Base-by-base conservation (phyloP, 2,888 invertebrate species). In the Nephrotoma appendiculata region DNA sequence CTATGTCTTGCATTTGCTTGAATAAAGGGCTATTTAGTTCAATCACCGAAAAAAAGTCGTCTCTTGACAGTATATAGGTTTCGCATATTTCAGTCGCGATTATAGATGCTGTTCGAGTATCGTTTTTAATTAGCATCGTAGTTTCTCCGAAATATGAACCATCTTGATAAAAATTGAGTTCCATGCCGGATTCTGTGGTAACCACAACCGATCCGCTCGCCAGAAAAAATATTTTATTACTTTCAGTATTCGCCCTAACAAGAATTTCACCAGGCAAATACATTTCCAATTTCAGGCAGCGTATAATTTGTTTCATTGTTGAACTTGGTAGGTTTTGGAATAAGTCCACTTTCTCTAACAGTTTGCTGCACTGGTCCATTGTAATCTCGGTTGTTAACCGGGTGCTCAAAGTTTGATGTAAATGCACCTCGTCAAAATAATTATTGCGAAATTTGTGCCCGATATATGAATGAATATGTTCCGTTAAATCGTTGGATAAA, bases 221-320 rank as follows among this genome's bases (percentile, higher is more conserved):
- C 87, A 94, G 93, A 88, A 94, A 94, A 88, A 93, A 94, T 94
- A 94, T 94, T 86, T 92, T 92, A 87, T 93, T 91, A 0, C 93
- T 93, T 0, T 90, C 89, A 6, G 93, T 92, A 88, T 92, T 92
- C 0, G 92, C 92, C 87, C 92, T 90, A 0, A 93, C 91, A 57
- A 94, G 93, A 2, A 93, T 91, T 88, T 93, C 93, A 88, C 93
- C 93, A 1, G 92, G 91, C 48, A 93, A 89, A 88, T 92, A 93
- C 41, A 93, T 91, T 89, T 93, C 93, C 0, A 92, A 92, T 45
- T 89, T 90, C 6, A 93, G 88, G 83, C 92, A 90, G 0, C 92
- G 90, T 0, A 93, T 93, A 86, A 94, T 93, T 48, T 92, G 89
- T 1, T 92, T 90, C n/a, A 93, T 88, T 86, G 93, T 88, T 6